Base-by-base conservation (phyloP, 2,113 vertebrate species). In the Polyodon spathula region DNA sequence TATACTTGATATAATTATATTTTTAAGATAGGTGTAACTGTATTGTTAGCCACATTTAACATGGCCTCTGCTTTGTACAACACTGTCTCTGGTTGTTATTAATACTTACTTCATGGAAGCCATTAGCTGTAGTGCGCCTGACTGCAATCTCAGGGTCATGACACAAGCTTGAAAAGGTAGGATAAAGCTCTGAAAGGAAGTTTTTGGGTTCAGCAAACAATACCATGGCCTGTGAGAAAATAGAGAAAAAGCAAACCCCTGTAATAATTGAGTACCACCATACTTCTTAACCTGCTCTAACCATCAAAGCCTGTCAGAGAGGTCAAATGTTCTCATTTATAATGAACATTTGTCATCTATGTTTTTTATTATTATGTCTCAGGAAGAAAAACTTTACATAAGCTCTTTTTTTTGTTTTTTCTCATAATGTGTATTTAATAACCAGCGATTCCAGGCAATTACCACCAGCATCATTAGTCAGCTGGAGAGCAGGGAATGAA, bases 121-220 rank as follows among this genome's bases (percentile, higher is more conserved):
- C 91, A 72, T 88, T 78, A 58, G 94, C 93, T 67, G 92, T 86
- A 6, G 92, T 92, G 56, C 87, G 86, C 67, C 93, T 87, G 58
- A 97, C 89, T 4, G 90, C 82, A 73, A 93, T 84, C 76, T 96
- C 93, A 0, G 91, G 93, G 69, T 97, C 94, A 59, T 92, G 88
- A 68, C 94, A 97, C 42, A 97, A 89, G 75, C 91, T 88, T 64
- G 92, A 95, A 69, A 97, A 94, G 10, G 90, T 87, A 39, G 90
- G 85, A 75, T 96, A 93, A n/a, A 97, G 81, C 63, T 96, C 93
- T 68, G 89, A 82, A 81, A 87, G 84, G 74, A 96, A 97, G 75
- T 89, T 90, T 78, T 92, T 85, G 2, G 91, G 84, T 70, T 93
- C 92, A 46, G 90, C 89, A 82, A 95, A 97, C 72, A 92, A 76